These are phyloP conservation scores for Himalopsyche kuldschensis DNA, from an alignment of 2,888 invertebrate species.

Conservation along the genomic window DNA sequence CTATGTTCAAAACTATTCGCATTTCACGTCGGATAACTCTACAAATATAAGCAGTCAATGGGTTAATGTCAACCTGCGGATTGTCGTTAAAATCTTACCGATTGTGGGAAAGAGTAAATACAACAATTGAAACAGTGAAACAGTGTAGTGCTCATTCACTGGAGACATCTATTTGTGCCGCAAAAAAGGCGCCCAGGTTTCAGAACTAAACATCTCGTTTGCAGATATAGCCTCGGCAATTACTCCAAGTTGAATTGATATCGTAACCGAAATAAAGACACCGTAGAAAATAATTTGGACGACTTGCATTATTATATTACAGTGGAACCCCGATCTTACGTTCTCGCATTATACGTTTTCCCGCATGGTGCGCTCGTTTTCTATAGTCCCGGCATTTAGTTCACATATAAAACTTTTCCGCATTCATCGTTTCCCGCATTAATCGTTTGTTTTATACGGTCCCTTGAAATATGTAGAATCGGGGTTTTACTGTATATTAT, in stretches of 20 bases:
- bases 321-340: too few relatives aligned
- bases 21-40: background rate
- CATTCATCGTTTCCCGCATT: too few relatives aligned
- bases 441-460: too few relatives aligned
- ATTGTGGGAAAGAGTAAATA: background rate
- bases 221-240: background rate
- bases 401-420: too few relatives aligned
- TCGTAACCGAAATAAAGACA: background rate
- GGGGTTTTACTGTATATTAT: too few relatives aligned
- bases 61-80: background rate
- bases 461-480: too few relatives aligned
- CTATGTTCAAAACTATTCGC: background rate
- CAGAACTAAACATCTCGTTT: background rate
- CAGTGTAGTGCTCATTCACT: background rate
- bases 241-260: background rate
- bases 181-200: background rate
- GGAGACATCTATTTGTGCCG: background rate
- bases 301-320: too few relatives aligned
- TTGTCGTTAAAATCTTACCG: background rate
- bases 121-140: background rate
- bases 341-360: too few relatives aligned
- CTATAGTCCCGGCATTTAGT: too few relatives aligned
- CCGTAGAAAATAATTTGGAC: too few relatives aligned
- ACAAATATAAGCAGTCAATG: background rate
- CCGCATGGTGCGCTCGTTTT: too few relatives aligned